phyloP scores from a whole-genome alignment of 2,797 vertebrate species.

The Notolepis coatsorum region DNA sequence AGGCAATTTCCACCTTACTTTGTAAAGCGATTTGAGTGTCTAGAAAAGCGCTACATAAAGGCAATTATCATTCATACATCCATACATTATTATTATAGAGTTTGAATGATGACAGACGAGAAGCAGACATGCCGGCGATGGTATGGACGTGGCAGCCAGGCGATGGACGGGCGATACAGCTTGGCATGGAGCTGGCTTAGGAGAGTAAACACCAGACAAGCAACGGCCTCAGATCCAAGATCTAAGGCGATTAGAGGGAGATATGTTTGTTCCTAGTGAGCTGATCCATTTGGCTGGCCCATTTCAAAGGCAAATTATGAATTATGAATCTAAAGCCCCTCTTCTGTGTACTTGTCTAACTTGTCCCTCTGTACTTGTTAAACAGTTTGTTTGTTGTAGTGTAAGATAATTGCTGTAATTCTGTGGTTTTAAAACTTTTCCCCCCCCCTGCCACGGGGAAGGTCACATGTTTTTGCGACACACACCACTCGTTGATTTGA shows the following conservation, averaged over 20 bases:
- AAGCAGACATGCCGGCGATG: background rate
- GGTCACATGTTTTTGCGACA: too few relatives aligned
- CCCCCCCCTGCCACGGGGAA: too few relatives aligned
- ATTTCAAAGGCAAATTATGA: background rate
- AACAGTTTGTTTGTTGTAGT: too few relatives aligned
- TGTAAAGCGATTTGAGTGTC: too few relatives aligned
- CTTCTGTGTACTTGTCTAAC: background rate
- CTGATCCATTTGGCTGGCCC: background rate
- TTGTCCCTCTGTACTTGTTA: background rate
- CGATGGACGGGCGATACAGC: background rate
- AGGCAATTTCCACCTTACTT: too few relatives aligned
- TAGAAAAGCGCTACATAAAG: too few relatives aligned
- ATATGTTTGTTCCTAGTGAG: background rate
- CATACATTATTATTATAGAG: too few relatives aligned
- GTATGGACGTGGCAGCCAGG: background rate
- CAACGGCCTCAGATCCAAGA: background rate
- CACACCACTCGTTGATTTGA: too few relatives aligned
- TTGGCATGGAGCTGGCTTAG: background rate
- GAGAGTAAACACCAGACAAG: background rate
- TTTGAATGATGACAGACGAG: background rate
- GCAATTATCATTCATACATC: too few relatives aligned
- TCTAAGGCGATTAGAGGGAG: background rate
- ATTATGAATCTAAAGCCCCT: background rate
- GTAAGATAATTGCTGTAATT: too few relatives aligned
- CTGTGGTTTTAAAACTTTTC: too few relatives aligned